Conservation (phyloP, 2,888 invertebrate genomes). For the Serrognathus titanus region DNA sequence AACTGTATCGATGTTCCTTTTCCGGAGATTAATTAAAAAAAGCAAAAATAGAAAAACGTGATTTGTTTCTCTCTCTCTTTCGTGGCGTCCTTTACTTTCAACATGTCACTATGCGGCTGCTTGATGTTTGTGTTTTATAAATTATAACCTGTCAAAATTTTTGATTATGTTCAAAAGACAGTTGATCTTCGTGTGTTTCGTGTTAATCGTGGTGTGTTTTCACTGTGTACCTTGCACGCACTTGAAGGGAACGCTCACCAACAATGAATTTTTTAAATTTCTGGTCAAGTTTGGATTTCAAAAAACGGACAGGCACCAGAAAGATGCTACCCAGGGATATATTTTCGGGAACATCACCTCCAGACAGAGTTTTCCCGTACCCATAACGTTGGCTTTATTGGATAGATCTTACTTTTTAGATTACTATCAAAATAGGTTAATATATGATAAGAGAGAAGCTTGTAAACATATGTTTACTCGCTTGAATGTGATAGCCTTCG, state of each 20-base stretch:
- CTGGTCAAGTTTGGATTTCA: slow-evolving; percentile 95
- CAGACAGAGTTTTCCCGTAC: slow-evolving; percentile 60
- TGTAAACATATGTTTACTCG: slow-evolving; percentile 86
- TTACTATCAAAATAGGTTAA: slow-evolving; percentile 77
- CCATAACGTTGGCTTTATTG: slow-evolving; percentile 83
- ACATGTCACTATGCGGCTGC: too few relatives aligned
- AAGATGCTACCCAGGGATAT: slow-evolving; percentile 86
- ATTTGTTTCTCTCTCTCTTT: too few relatives aligned
- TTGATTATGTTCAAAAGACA: slow-evolving; percentile 18
- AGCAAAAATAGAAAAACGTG: too few relatives aligned
- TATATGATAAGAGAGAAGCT: slow-evolving; percentile 65
- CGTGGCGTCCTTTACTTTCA: too few relatives aligned
- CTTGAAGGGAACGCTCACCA: slow-evolving; percentile 62
- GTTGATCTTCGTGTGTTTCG: slow-evolving; percentile 25
- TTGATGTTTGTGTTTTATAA: too few relatives aligned
- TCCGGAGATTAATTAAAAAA: too few relatives aligned
- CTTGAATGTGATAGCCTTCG: slow-evolving; percentile 78
- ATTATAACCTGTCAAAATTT: slow-evolving; percentile 18
- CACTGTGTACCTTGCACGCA: slow-evolving; percentile 41
- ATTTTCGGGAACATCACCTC: slow-evolving; percentile 94
- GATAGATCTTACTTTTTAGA: slow-evolving; percentile 86
- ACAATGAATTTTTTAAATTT: slow-evolving; percentile 82
- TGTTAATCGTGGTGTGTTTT: slow-evolving; percentile 27
- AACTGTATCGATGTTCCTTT: too few relatives aligned
- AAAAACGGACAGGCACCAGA: slow-evolving; percentile 84